Base-by-base conservation (phyloP, 2,888 invertebrate genomes). In the Lepetodrilus schrolli region DNA sequence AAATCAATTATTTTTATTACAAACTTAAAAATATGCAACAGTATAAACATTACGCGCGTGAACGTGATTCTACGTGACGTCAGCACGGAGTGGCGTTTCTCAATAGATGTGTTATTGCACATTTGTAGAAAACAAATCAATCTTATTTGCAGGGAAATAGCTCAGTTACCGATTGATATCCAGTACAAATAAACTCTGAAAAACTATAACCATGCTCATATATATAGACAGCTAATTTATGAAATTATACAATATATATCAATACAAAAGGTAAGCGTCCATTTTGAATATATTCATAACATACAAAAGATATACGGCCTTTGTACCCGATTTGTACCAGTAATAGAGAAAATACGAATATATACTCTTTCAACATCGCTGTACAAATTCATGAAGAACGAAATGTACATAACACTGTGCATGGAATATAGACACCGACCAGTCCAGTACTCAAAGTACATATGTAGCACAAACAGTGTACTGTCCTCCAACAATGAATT, bases 21-120 rank as follows among this genome's bases (percentile, higher is more conserved):
- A 87, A 87, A 87, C 87, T 86, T 87, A 87, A 84, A 87, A 87
- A 87, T 86, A 84, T 83, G 82, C 83, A 84, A 82, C 82, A 83
- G 83, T 84, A 84, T 85, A 85, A 85, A 85, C 80, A 74, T 76
- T 79, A 78, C 77, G 74, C 74, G 72, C 69, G 66, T 47, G 36
- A 26, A 43, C 37, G 38, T 70, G 36, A 47, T 58, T 38, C 26
- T 21, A 17, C 26, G 10, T 23, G 21, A 13, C 50, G 17, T 20
- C 10, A 50, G 21, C 20, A 50, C 3, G 50, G 50, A 20, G 50
- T 23, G 10, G 17, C 37, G 26, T 43, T 43, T 17, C 36, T 17
- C 47, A 23, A 38, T 38, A 69, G 26, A 30, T 58, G 34, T 48
- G 21, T 71, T 74, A 74, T 74, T 74, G 74, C 74, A 74, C 74